These are phyloP conservation scores for Micropoecilia bifurca DNA, from an alignment of 2,797 vertebrate species.

Conservation along the genomic window DNA sequence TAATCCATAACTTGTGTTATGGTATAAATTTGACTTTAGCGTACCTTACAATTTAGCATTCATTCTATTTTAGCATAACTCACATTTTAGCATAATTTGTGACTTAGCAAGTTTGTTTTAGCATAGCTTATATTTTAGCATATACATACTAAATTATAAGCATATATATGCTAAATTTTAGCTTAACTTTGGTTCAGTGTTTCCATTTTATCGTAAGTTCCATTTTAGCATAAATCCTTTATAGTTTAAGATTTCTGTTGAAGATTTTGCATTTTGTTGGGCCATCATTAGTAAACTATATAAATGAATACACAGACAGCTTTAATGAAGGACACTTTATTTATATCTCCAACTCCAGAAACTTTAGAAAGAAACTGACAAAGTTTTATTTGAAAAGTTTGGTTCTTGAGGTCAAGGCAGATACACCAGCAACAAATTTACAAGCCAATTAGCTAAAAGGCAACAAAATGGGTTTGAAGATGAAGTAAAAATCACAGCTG, in stretches of 20 bases:
- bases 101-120: too few relatives aligned
- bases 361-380: not conserved
- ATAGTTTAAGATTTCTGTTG: not conserved
- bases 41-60: not conserved
- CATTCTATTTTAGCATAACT: not conserved
- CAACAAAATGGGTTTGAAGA: conserved; percentile 12
- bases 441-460: conserved; percentile 1
- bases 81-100: too few relatives aligned
- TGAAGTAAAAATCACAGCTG: conserved; percentile 15
- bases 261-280: not conserved
- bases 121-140: too few relatives aligned
- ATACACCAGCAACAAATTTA: not conserved
- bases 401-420: not conserved
- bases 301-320: not conserved
- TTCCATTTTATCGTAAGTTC: too few relatives aligned
- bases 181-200: too few relatives aligned
- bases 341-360: not conserved
- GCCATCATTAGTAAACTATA: not conserved
- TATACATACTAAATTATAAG: too few relatives aligned
- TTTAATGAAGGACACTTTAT: not conserved
- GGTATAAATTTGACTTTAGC: too few relatives aligned
- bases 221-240: too few relatives aligned
- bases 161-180: too few relatives aligned
- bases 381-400: not conserved
- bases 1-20: too few relatives aligned